Conservation (phyloP, 2,888 invertebrate species). For the Augochlorella aurata region DNA sequence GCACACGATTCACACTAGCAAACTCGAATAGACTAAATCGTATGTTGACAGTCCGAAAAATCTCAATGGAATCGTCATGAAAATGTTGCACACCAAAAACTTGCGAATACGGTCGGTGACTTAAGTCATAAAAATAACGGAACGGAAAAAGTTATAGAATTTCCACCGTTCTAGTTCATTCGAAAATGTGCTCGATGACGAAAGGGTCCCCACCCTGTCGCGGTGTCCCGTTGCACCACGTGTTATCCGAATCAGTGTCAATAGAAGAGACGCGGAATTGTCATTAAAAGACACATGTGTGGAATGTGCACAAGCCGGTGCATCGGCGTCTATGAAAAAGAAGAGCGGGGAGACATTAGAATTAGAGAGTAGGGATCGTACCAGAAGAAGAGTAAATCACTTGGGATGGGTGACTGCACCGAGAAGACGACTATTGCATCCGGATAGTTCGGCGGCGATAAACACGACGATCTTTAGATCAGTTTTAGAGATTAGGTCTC, state of each 20-base stretch:
- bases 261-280: constrained; percentile 68
- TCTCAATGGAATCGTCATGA: no score
- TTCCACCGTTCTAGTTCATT: neutral
- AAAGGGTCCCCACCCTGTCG: constrained; percentile 13
- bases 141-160: neutral
- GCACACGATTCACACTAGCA: no score
- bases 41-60: no score
- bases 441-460: constrained; percentile 32
- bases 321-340: constrained; percentile 38
- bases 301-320: constrained; percentile 57
- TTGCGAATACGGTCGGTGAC: no score
- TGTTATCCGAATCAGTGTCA: constrained; percentile 73
- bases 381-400: constrained; percentile 46
- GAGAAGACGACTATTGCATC: constrained; percentile 31
- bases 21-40: no score
- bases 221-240: constrained; percentile 49
- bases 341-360: constrained; percentile 21
- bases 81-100: no score
- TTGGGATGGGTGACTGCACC: constrained; percentile 44
- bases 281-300: constrained; percentile 72
- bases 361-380: constrained; percentile 49
- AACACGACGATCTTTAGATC: neutral
- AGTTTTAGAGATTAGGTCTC: neutral
- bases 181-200: constrained; percentile 14
- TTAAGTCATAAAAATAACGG: neutral